Base-by-base conservation (phyloP, 2,113 vertebrate genomes). In the Ammodytes dubius region DNA sequence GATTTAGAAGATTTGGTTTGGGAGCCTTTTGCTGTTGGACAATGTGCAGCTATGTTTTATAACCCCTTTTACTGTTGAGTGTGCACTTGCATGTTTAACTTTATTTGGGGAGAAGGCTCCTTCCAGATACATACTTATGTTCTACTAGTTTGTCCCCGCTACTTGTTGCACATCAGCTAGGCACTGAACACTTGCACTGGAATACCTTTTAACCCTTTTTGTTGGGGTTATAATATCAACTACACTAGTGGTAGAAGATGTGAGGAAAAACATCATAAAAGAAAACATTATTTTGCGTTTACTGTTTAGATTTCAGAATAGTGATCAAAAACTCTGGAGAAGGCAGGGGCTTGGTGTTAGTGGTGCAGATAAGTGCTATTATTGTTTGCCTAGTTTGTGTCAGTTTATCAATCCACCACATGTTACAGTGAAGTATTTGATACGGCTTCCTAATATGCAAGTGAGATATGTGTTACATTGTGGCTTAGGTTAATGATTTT, bases 401-500 rank as follows among this genome's bases (percentile, higher is more conserved):
- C 75, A 35, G 45, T 60, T 69, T 6, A 43, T 27, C 52, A 69
- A 79, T 17, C 53, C n/a, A 67, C 53, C n/a, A 67, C 47, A 19
- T 43, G 71, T 73, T 65, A 68, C 53, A 42, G 8, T 47, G 17
- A 61, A 49, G 49, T 45, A 27, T 81, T 84, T 14, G 67, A 5
- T 27, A 11, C 46, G 67, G 52, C 7, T 35, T 57, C 49, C 52
- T 15, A 68, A 74, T 70, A 74, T 73, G 59, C 61, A 60, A 53
- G 72, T 8, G n/a, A 19, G 66, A 47, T 67, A 56, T 70, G 12
- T 72, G 68, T 9, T 73, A 46, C 66, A 63, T 15, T 0, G 17
- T 70, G 66, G 84, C 37, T 63, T 3, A 52, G 63, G 60, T 78
- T 57, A 69, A 71, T 69, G 67, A 73, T 68, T 75, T 53, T 13